A percentile compares a stretch with the other conserved stretches of the same genome.
Evolutionary conservation across 2,797 vertebrate genomes (phyloP).

Genomic region (Paguma larvata): DNA sequence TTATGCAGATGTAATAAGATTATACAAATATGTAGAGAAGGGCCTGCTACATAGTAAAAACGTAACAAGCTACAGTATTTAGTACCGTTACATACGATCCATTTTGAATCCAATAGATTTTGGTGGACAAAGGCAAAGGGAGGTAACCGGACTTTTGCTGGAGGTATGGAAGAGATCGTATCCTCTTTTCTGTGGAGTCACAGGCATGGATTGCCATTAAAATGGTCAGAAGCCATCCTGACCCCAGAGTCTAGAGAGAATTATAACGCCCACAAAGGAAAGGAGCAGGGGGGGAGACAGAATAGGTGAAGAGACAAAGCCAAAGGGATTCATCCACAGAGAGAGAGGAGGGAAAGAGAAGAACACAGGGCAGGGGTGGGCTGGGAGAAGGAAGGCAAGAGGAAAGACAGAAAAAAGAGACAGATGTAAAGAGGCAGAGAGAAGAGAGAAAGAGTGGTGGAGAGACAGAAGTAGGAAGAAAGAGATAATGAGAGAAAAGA

Average conservation of each 20-base stretch:
- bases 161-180: neutral
- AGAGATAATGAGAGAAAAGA: neutral
- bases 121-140: fast-evolving
- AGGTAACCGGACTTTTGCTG: neutral
- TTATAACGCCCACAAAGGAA: neutral
- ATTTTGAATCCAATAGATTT: neutral
- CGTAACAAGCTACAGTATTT: neutral
- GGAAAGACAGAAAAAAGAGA: neutral
- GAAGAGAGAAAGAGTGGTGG: fast-evolving
- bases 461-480: neutral
- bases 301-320: neutral
- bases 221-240: neutral
- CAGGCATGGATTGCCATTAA: neutral
- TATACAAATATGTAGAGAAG: neutral
- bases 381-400: fast-evolving
- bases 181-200: neutral
- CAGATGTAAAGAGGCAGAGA: fast-evolving
- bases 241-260: neutral
- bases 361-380: fast-evolving
- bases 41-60: neutral
- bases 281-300: neutral
- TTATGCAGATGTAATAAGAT: neutral
- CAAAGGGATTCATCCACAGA: neutral
- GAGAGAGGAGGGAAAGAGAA: neutral
- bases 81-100: neutral